phyloP scores from a whole-genome alignment of 1,140 invertebrate genomes.

The Brachionus rubens region DNA sequence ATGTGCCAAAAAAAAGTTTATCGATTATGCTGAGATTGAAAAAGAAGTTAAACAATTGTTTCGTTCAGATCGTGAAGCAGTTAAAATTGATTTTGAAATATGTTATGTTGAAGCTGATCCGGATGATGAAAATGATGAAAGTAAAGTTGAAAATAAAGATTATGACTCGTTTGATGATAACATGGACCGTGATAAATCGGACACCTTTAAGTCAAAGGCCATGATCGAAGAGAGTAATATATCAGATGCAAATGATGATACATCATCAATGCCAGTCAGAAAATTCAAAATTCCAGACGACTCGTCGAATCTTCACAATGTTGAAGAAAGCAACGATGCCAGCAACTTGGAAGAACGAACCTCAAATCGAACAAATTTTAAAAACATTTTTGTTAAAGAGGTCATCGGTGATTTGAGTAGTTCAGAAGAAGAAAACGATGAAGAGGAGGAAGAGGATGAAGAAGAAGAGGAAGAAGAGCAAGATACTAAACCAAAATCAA shows the following conservation, averaged over 20 bases:
- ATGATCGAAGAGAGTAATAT: constrained; percentile 37
- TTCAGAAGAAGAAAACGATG: constrained; percentile 20
- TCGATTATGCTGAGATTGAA: constrained; percentile 94
- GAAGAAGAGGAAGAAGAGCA: constrained; percentile 14
- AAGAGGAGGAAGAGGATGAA: constrained; percentile 18
- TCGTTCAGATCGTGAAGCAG: constrained; percentile 48
- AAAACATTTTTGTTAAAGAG: constrained; percentile 45
- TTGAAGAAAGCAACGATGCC: constrained; percentile 28
- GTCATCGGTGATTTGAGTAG: constrained; percentile 43
- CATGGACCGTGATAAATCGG: constrained; percentile 6
- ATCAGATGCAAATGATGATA: constrained; percentile 22
- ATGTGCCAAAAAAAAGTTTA: constrained; percentile 88
- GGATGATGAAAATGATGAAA: constrained; percentile 30
- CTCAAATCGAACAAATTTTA: constrained; percentile 34
- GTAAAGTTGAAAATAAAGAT: background rate
- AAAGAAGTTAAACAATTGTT: constrained; percentile 88
- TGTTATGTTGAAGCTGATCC: constrained; percentile 2
- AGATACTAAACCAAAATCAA: background rate
- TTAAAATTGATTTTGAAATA: constrained; percentile 37
- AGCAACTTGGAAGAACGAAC: constrained; percentile 25
- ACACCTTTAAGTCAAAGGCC: constrained; percentile 8
- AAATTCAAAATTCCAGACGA: background rate
- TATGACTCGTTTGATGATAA: constrained; percentile 19
- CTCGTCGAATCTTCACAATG: background rate
- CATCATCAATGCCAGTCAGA: constrained; percentile 6